Base-by-base conservation (phyloP, 30 jellyfish, hydroid and myxozoan species). In the Cassiopea xamachana region DNA sequence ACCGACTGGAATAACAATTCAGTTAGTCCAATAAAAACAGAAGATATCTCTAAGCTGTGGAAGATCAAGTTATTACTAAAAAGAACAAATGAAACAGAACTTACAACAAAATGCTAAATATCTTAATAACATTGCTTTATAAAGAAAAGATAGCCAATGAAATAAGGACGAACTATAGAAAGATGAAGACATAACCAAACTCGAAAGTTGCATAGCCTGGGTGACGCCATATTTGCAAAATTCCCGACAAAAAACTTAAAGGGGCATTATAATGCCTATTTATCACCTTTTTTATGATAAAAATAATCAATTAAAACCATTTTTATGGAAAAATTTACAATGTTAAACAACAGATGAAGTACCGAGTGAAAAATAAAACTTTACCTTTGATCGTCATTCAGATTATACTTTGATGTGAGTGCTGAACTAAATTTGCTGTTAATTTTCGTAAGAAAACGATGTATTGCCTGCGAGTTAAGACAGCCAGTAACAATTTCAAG, bases 1-100 rank as follows among this genome's bases (percentile, higher is more conserved):
- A 69, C 84, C 49, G 72, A 8, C 75, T 50, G 8, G 1, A 70
- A 84, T 39, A 84, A 59, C 78, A 84, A 72, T 39, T 84, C 79
- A 47, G 72, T 44, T 2, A 60, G 14, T 72, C 68, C 85, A 84
- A 84, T 58, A 48, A 84, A 81, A n/a, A 74, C 92, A 27, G 92
- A 84, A 10, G 92, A 84, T 46, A 84, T 74, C 45, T 69, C 92
- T 14, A n/a, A 27, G 46, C 92, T 84, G 51, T 8, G 0, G 84
- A 39, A 16, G 69, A 3, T 43, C 45, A 44, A 44, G 1, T 15
- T 73, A 5, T 6, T 6, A 39, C 0, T 7, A 6, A 43, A 69
- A 16, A 69, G n/a, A 7, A 39, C 81, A 73, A 3, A 73, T 73
- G 2, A 6, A 73, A 64, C 74, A 64, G 69, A 7, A 64, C 15